phyloP scores from a whole-genome alignment of 2,888 invertebrate genomes.

The Zygothrica quintamaculata region DNA sequence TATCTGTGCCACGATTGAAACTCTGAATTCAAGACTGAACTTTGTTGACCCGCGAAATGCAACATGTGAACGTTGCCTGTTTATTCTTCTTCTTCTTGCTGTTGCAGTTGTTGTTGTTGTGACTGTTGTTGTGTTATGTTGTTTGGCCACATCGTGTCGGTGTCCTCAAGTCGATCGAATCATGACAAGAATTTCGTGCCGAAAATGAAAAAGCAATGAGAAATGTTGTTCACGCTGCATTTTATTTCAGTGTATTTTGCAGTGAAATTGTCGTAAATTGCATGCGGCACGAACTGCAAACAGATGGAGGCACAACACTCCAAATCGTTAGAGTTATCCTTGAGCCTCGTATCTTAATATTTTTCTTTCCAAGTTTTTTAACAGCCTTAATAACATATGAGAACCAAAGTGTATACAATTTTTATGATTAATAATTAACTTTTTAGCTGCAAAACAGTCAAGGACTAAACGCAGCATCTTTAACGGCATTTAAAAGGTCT shows the following conservation, averaged over 20 bases:
- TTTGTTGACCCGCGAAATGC: constrained; percentile 64
- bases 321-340: constrained; percentile 64
- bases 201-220: constrained; percentile 73
- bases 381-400: constrained; percentile 2
- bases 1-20: constrained; percentile 59
- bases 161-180: constrained; percentile 79
- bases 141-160: constrained; percentile 63
- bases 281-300: constrained; percentile 73
- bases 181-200: constrained; percentile 83
- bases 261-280: constrained; percentile 80
- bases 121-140: constrained; percentile 19
- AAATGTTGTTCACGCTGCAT: constrained; percentile 78
- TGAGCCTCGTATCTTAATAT: constrained; percentile 42
- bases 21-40: constrained; percentile 54
- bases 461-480: constrained; percentile 41
- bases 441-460: constrained; percentile 57
- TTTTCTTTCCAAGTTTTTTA: constrained; percentile 41
- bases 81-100: constrained; percentile 12
- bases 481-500: constrained; percentile 7
- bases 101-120: constrained; percentile 11
- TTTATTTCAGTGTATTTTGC: constrained; percentile 74
- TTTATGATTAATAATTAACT: constrained; percentile 69
- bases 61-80: constrained; percentile 70
- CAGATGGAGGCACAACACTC: constrained; percentile 23
- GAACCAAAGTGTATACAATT: constrained; percentile 42